These are phyloP conservation scores for Tenthredo distinguenda DNA, from an alignment of 2,888 invertebrate genomes.

Conservation along the genomic window DNA sequence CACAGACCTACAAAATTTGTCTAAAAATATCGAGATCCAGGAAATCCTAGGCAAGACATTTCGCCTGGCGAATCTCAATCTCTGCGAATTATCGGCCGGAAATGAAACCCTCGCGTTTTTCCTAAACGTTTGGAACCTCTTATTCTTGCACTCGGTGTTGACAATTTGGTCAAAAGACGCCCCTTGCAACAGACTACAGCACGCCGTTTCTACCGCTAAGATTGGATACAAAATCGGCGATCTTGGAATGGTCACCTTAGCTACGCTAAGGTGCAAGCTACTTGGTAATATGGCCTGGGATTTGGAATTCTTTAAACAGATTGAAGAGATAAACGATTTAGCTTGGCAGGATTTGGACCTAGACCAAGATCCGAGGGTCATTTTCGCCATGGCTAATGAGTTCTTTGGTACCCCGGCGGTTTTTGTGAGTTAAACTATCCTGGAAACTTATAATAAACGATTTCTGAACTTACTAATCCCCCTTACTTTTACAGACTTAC, in stretches of 20 bases:
- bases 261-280: slow-evolving; percentile 70
- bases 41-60: slow-evolving; percentile 67
- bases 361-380: slow-evolving; percentile 69
- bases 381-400: slow-evolving; percentile 74
- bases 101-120: slow-evolving; percentile 74
- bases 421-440: slow-evolving; percentile 60
- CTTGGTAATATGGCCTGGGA: slow-evolving; percentile 64
- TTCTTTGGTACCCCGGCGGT: slow-evolving; percentile 68
- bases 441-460: background rate
- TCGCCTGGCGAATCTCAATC: slow-evolving; percentile 67
- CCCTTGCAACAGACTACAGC: slow-evolving; percentile 65
- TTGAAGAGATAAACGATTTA: slow-evolving; percentile 72
- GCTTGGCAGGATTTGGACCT: slow-evolving; percentile 74
- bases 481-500: slow-evolving; percentile 65
- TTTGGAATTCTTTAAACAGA: slow-evolving; percentile 62
- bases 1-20: slow-evolving; percentile 58
- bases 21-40: slow-evolving; percentile 61
- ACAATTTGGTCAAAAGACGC: slow-evolving; percentile 68
- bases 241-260: slow-evolving; percentile 74
- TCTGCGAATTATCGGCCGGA: slow-evolving; percentile 72
- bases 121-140: slow-evolving; percentile 75
- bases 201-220: slow-evolving; percentile 66
- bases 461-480: background rate
- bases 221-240: slow-evolving; percentile 75
- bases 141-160: slow-evolving; percentile 73